Evolutionary conservation across 2,888 invertebrate genomes (phyloP).

Genomic region (Callyntrura guangdongensis): DNA sequence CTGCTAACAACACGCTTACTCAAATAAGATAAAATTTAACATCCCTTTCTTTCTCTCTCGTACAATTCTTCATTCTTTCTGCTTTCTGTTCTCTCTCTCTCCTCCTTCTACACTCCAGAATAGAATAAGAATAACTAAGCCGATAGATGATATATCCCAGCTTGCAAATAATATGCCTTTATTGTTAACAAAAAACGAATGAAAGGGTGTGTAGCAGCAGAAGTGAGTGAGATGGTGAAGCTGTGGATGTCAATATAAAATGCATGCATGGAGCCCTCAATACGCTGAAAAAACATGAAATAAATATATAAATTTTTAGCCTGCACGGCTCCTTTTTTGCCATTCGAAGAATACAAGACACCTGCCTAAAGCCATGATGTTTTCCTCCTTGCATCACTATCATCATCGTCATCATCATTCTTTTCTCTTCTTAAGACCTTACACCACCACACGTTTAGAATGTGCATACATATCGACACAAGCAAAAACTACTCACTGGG

Average conservation of each 20-base stretch:
- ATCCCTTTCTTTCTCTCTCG: slow-evolving; percentile 50
- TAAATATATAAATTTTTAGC: slow-evolving; percentile 44
- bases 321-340: slow-evolving; percentile 24
- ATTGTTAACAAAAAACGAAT: slow-evolving; percentile 46
- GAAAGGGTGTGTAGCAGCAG: slow-evolving; percentile 22
- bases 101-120: neutral
- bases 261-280: slow-evolving; percentile 46
- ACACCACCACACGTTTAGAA: neutral
- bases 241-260: slow-evolving; percentile 44
- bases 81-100: neutral
- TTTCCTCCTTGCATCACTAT: slow-evolving; percentile 62
- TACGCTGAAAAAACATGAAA: slow-evolving; percentile 51
- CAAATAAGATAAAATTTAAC: slow-evolving; percentile 78
- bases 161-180: slow-evolving; percentile 58
- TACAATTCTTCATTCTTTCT: slow-evolving; percentile 53
- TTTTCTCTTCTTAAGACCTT: slow-evolving; percentile 31
- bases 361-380: slow-evolving; percentile 75
- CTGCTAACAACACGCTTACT: slow-evolving; percentile 71
- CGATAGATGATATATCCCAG: slow-evolving; percentile 26
- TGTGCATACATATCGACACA: slow-evolving; percentile 63
- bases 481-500: slow-evolving; percentile 54
- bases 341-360: slow-evolving; percentile 67
- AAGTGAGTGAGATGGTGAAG: neutral
- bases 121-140: slow-evolving; percentile 41
- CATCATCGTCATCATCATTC: slow-evolving; percentile 34